A percentile compares a stretch with the other conserved stretches of the same genome.
Conservation (phyloP, 2,888 invertebrate genomes). For the Hartigia nigra region DNA sequence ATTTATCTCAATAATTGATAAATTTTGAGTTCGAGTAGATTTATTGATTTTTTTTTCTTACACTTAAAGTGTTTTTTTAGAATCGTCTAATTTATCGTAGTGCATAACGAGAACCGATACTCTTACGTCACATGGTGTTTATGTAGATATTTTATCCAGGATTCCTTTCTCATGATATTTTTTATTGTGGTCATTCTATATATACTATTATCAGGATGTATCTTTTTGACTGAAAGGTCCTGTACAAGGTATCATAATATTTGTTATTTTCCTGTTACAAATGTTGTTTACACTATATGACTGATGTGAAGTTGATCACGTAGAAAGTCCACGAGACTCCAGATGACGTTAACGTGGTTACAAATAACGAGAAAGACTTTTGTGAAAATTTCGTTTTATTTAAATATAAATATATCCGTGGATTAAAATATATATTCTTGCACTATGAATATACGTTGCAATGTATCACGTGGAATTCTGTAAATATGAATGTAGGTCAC, state of each 20-base stretch:
- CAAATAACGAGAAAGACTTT: background rate
- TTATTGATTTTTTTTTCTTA: background rate
- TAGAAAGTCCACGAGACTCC: background rate
- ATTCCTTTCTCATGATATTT: background rate
- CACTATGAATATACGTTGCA: background rate
- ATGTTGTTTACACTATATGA: background rate
- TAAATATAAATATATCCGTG: background rate
- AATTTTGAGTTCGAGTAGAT: background rate
- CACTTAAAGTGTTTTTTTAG: background rate
- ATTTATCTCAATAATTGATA: background rate
- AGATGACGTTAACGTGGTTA: background rate
- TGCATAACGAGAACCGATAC: background rate
- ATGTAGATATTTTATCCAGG: background rate
- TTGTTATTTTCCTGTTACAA: background rate
- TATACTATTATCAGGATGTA: background rate
- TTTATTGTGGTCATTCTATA: background rate
- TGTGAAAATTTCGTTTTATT: background rate
- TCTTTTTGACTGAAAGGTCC: background rate
- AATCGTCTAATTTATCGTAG: background rate
- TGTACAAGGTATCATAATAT: background rate
- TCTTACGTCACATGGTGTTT: background rate
- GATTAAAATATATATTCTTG: background rate
- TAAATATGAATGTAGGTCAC: background rate
- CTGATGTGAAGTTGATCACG: background rate
- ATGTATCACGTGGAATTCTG: background rate